Conservation (phyloP, 2,797 vertebrate genomes). For the Aldrovandia affinis region DNA sequence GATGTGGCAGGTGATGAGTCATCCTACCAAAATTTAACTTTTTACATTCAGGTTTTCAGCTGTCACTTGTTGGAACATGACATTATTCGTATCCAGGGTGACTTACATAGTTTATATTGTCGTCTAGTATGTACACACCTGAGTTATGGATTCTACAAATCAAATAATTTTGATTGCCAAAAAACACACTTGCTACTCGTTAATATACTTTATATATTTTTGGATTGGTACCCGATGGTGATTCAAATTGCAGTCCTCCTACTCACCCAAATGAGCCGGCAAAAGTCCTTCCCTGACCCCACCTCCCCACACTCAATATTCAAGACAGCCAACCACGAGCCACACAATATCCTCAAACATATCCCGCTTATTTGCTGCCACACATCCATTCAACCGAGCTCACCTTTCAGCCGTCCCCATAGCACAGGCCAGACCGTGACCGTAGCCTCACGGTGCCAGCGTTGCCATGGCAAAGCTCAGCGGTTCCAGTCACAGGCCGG, state of each 20-base stretch:
- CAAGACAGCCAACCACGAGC: neutral
- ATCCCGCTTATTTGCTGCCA: neutral
- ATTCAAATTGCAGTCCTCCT: neutral
- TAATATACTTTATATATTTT: neutral
- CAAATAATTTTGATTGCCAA: neutral
- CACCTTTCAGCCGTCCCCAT: constrained; percentile 80
- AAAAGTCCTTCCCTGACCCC: neutral
- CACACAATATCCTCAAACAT: neutral
- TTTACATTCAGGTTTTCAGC: neutral
- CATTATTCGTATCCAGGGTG: neutral
- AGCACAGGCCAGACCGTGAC: constrained; percentile 42
- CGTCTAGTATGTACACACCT: neutral
- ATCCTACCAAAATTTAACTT: too few relatives aligned
- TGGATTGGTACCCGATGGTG: neutral
- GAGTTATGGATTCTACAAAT: neutral
- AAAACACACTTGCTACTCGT: neutral
- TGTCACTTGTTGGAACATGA: neutral
- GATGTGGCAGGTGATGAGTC: neutral
- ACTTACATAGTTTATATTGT: neutral
- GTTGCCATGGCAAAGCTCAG: constrained; percentile 53
- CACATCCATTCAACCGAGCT: constrained; percentile 47
- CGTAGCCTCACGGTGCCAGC: constrained; percentile 55
- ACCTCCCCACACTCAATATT: neutral
- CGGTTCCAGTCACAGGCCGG: constrained; percentile 36
- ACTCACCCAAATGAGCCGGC: neutral